Conservation (phyloP, 2,888 invertebrate species). For the Cerastis rubricosa region DNA sequence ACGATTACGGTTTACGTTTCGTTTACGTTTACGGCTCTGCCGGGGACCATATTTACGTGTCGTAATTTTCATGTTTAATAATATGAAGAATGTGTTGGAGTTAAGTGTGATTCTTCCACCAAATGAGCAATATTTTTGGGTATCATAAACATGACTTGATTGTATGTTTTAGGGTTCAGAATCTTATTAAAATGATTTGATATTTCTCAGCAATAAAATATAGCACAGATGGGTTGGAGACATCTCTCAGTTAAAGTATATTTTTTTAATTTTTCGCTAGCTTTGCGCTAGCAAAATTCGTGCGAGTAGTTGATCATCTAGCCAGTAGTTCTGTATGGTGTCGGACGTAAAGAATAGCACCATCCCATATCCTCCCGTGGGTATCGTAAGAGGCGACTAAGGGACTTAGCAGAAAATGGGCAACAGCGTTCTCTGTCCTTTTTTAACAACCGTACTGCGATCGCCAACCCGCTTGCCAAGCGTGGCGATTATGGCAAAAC, state of each 20-base stretch:
- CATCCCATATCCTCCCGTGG: too few species aligned
- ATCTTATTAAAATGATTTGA: background rate
- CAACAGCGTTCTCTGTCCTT: too few species aligned
- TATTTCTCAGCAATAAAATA: background rate
- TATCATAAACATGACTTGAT: slow-evolving; percentile 15
- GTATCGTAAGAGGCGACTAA: too few species aligned
- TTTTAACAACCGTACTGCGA: too few species aligned
- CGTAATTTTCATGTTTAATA: slow-evolving; percentile 63
- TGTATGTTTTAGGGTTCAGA: background rate
- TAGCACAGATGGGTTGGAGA: background rate
- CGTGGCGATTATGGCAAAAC: too few species aligned
- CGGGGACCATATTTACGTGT: slow-evolving; percentile 70
- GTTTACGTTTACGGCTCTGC: slow-evolving; percentile 74
- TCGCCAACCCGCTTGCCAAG: too few species aligned
- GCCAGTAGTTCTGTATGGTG: too few species aligned
- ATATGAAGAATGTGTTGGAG: slow-evolving; percentile 50
- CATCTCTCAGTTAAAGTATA: background rate
- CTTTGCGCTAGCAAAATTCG: too few species aligned
- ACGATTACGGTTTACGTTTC: slow-evolving; percentile 74
- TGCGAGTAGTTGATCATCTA: too few species aligned
- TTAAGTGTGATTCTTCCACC: slow-evolving; percentile 35
- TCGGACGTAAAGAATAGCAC: too few species aligned
- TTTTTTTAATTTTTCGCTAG: background rate
- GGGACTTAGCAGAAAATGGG: too few species aligned
- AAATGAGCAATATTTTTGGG: slow-evolving; percentile 23